A percentile compares a stretch with the other conserved stretches of the same genome.
These are phyloP conservation scores for Acipenser ruthenus DNA, from an alignment of 2,797 vertebrate species.

Conservation along the genomic window DNA sequence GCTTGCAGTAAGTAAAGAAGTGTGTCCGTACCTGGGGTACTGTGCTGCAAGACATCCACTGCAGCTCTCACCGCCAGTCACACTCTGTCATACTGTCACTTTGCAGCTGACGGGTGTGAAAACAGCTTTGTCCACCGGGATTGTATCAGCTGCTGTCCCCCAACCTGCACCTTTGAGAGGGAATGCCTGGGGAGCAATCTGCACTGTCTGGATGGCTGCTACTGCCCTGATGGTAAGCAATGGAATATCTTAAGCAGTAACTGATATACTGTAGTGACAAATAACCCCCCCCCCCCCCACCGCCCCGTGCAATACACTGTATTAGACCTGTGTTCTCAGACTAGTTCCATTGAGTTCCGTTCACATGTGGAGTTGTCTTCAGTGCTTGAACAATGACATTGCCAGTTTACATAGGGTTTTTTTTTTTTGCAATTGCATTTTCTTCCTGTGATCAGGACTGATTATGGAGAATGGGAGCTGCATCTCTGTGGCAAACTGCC, in stretches of 20 bases:
- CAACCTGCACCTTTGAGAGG: conserved; percentile 94
- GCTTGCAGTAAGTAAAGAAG: conserved; percentile 76
- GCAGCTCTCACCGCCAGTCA: no score
- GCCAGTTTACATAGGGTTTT: background rate
- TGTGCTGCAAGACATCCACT: no score
- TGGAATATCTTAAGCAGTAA: no score
- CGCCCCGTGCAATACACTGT: no score
- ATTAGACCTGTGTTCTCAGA: no score
- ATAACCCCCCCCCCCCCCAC: no score
- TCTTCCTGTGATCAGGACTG: conserved; percentile 57
- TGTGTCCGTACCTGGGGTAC: no score
- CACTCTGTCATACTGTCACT: no score
- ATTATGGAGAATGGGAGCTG: conserved; percentile 94
- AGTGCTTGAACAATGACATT: no score
- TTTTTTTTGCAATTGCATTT: conserved; percentile 10
- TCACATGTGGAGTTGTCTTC: no score
- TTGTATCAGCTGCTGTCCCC: conserved; percentile 96
- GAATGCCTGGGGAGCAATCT: conserved; percentile 91
- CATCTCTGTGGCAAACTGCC: conserved; percentile 83
- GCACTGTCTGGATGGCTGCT: conserved; percentile 95
- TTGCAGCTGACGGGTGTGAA: conserved; percentile 80
- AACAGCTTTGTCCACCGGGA: conserved; percentile 93
- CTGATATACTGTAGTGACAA: no score
- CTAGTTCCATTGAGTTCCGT: no score
- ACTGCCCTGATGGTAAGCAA: conserved; percentile 86